Evolutionary conservation across 2,797 vertebrate genomes (phyloP), one percentile per base, ranked within the genome.

Genomic region (Pseudomugil tenellus): DNA sequence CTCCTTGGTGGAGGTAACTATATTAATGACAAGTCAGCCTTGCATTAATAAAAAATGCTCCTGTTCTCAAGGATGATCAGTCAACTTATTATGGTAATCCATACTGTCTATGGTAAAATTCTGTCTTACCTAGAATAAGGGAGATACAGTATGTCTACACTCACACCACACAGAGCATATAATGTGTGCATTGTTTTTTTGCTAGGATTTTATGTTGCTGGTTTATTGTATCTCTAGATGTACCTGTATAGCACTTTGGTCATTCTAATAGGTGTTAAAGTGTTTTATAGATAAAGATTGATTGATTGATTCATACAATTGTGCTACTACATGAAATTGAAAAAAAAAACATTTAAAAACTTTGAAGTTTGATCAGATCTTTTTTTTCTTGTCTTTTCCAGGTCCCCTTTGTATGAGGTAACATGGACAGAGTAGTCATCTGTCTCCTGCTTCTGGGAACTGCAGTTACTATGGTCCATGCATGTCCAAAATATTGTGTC

Each of bases 401-500:
- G 97, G 94, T 93, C 67, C 90, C 79, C 83, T 77, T 76, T 82
- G 90, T 84, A 79, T 94, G 93, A 96, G 94, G 91, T 96, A 98
- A 94, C 95, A 99, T 99, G 98, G 98, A 98, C 96, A 97, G 96
- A 92, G 93, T 97, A 95, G 93, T 98, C 92, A 94, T 94, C 84
- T 87, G 96, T 91, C 93, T 99, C 94, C 94, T 99, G 92, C 92
- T 98, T 69, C 94, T 99, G 95, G 97, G 96, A 96, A 96, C 95
- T 87, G 92, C 95, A 86, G 91, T 95, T 25, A 94, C 91, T 73
- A 94, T 93, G 84, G 96, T 95, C 83, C 95, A 94, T 5, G 96
- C 96, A 88, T 99, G 98, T 93, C 98, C 98, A 81, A 99, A 99
- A 93, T 99, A 99, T 61, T 99, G 98, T 66, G 95, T 97, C 85